phyloP scores from a whole-genome alignment of 1,140 invertebrate genomes.

The Halictus rubicundus region DNA sequence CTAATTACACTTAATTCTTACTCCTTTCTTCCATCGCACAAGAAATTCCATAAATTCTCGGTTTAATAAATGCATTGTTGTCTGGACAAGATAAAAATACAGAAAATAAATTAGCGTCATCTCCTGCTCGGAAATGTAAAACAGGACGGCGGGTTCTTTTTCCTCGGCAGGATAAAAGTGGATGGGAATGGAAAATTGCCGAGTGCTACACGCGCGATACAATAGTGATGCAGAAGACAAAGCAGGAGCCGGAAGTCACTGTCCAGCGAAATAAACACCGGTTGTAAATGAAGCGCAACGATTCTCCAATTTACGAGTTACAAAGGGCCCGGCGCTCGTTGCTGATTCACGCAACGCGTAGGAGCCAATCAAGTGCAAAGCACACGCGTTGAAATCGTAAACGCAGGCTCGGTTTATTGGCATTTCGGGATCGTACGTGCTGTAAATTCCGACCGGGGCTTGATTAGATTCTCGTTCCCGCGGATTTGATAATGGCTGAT shows the following conservation, averaged over 20 bases:
- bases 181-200: neutral
- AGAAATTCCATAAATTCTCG: too few species aligned
- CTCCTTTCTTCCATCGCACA: too few species aligned
- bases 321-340: slow-evolving; percentile 37
- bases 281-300: slow-evolving; percentile 34
- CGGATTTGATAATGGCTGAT: slow-evolving; percentile 45
- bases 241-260: neutral
- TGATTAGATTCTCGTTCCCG: slow-evolving; percentile 47
- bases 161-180: neutral
- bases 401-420: slow-evolving; percentile 39
- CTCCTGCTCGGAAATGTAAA: too few species aligned
- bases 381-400: slow-evolving; percentile 48
- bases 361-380: slow-evolving; percentile 46
- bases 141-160: too few species aligned
- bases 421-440: slow-evolving; percentile 44
- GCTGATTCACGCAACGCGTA: slow-evolving; percentile 35
- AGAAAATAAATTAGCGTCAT: too few species aligned
- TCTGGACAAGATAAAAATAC: too few species aligned
- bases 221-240: neutral
- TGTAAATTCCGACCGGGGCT: slow-evolving; percentile 23
- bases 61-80: too few species aligned
- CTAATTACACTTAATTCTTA: too few species aligned
- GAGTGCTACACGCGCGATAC: too few species aligned
- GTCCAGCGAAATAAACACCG: neutral
- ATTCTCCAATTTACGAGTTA: slow-evolving; percentile 41